Conservation (phyloP, 2,888 invertebrate genomes). For the Magallana nippona region DNA sequence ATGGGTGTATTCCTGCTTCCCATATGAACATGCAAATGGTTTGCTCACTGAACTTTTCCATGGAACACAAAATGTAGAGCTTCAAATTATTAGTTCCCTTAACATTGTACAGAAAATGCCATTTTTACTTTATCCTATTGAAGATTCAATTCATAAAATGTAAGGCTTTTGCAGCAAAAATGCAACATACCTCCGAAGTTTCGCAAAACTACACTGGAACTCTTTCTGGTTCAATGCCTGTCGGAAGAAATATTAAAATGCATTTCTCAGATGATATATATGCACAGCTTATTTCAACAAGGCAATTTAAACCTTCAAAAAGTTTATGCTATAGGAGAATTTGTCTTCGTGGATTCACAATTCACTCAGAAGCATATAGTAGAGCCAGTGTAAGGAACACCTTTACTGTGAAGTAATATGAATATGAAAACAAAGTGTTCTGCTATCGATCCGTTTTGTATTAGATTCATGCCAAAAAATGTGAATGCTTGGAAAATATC, state of each 20-base stretch:
- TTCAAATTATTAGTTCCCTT: constrained; percentile 47
- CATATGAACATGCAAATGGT: constrained; percentile 54
- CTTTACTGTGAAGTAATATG: constrained; percentile 3
- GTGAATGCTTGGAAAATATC: neutral
- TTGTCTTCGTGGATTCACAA: constrained; percentile 24
- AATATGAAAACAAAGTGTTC: constrained; percentile 2
- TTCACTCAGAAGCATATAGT: constrained; percentile 12
- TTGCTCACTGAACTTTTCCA: constrained; percentile 48
- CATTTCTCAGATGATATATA: constrained; percentile 17
- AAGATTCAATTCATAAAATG: neutral
- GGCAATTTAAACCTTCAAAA: constrained; percentile 12
- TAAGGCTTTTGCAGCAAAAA: constrained; percentile 35
- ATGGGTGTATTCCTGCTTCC: constrained; percentile 58
- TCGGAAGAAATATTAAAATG: constrained; percentile 4
- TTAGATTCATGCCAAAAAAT: constrained; percentile 27
- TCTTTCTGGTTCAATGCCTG: neutral
- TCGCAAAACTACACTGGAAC: constrained; percentile 17
- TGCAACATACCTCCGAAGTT: constrained; percentile 15
- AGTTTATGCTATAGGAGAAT: neutral
- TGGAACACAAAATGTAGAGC: constrained; percentile 55
- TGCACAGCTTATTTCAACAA: constrained; percentile 13
- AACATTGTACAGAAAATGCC: constrained; percentile 49
- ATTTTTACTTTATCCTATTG: constrained; percentile 19
- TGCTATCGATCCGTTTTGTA: constrained; percentile 1
- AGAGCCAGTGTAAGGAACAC: constrained; percentile 14